Conservation (phyloP, 2,797 vertebrate species). For the Sternotherus odoratus region DNA sequence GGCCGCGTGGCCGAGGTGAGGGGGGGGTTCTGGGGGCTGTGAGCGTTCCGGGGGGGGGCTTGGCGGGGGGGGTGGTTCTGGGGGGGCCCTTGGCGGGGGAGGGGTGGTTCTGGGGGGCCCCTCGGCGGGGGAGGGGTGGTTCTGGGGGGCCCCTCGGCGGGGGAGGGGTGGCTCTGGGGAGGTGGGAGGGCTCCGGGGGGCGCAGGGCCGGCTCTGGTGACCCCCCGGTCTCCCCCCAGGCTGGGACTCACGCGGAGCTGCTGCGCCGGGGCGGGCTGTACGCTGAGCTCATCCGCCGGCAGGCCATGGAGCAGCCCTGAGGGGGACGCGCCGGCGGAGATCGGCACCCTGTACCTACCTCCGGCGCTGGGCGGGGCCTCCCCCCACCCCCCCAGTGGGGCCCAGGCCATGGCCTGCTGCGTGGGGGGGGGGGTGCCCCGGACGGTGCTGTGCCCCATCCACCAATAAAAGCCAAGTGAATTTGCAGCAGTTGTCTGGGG, state of each 20-base stretch:
- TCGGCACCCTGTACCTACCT: too few relatives aligned
- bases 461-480: too few relatives aligned
- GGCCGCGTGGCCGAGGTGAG: constrained; percentile 92
- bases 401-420: too few relatives aligned
- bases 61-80: rapidly evolving
- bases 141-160: neutral
- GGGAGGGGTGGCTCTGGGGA: too few relatives aligned
- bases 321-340: too few relatives aligned
- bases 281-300: constrained; percentile 89
- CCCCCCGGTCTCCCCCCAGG: constrained; percentile 68
- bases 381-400: too few relatives aligned
- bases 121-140: too few relatives aligned
- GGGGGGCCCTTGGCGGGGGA: neutral
- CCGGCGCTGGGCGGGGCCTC: too few relatives aligned
- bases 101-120: neutral
- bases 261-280: constrained; percentile 89
- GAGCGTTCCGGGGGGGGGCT: too few relatives aligned
- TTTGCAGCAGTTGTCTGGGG: too few relatives aligned
- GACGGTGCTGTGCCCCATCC: neutral
- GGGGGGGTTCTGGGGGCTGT: rapidly evolving
- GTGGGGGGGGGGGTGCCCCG: too few relatives aligned
- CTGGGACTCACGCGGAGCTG: constrained; percentile 89
- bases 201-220: neutral
- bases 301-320: constrained; percentile 79
- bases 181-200: too few relatives aligned